Evolutionary conservation across 2,113 vertebrate genomes (phyloP).

Genomic region (Sylvilagus bachmani): DNA sequence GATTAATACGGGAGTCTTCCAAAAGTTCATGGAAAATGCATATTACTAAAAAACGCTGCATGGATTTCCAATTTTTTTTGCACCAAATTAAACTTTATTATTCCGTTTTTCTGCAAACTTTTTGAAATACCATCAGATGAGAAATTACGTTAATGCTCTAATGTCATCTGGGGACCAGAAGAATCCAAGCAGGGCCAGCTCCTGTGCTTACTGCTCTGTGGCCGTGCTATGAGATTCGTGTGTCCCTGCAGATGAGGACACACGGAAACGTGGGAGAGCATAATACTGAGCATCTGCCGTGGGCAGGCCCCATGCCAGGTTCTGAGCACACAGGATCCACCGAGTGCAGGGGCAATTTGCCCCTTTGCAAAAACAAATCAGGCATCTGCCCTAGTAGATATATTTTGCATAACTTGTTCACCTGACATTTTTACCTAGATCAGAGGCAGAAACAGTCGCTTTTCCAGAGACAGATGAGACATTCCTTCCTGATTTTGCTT

Average conservation of each 20-base stretch:
- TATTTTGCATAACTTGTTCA: background rate
- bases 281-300: background rate
- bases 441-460: background rate
- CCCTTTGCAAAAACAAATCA: background rate
- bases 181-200: background rate
- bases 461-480: background rate
- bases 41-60: no score
- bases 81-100: no score
- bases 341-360: background rate
- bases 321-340: background rate
- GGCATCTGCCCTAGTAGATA: background rate
- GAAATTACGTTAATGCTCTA: background rate
- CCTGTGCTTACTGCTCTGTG: background rate
- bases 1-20: background rate
- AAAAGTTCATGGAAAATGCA: no score
- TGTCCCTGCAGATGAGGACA: background rate
- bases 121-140: background rate
- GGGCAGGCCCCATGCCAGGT: background rate
- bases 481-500: background rate
- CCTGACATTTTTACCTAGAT: slow-evolving; percentile 26
- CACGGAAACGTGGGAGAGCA: background rate
- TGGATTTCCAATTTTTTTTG: no score
- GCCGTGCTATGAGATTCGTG: background rate
- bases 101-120: no score
- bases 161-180: background rate